Conservation (phyloP, 2,113 vertebrate genomes). For the Seriola quinqueradiata region DNA sequence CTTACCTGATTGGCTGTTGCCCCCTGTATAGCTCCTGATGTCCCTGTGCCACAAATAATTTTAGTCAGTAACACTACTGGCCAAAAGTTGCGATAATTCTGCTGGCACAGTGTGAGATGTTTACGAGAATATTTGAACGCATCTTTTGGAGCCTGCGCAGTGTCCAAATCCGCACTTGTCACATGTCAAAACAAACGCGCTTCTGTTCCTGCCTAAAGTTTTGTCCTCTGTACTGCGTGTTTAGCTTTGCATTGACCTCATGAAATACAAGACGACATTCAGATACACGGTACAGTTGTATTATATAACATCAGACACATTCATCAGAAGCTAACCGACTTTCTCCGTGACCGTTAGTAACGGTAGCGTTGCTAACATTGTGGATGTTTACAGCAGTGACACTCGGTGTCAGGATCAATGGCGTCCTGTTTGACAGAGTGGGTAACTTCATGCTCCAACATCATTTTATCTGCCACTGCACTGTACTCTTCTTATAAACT, state of each 20-base stretch:
- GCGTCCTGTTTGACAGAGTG: constrained; percentile 58
- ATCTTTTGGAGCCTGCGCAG: constrained; percentile 68
- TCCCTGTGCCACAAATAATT: too few relatives aligned
- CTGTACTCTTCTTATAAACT: constrained; percentile 71
- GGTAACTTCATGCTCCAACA: constrained; percentile 59
- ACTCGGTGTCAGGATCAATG: constrained; percentile 60
- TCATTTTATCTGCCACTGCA: constrained; percentile 67
- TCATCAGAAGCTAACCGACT: neutral
- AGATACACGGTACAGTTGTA: neutral
- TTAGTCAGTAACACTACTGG: too few relatives aligned
- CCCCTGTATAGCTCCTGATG: too few relatives aligned
- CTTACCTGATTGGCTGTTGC: too few relatives aligned
- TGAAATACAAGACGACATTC: neutral
- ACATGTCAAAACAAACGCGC: constrained; percentile 73
- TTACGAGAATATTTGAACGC: neutral
- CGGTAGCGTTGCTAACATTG: neutral
- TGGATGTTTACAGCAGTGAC: neutral
- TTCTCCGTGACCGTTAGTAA: neutral
- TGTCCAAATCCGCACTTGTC: constrained; percentile 36
- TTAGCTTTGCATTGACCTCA: neutral
- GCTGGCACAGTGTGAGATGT: fast-evolving
- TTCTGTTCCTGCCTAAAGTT: constrained; percentile 18
- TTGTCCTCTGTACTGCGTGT: neutral
- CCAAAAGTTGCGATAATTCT: neutral
- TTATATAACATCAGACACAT: neutral